Base-by-base conservation (phyloP, 2,888 invertebrate species). In the Teinopalpus imperialis region DNA sequence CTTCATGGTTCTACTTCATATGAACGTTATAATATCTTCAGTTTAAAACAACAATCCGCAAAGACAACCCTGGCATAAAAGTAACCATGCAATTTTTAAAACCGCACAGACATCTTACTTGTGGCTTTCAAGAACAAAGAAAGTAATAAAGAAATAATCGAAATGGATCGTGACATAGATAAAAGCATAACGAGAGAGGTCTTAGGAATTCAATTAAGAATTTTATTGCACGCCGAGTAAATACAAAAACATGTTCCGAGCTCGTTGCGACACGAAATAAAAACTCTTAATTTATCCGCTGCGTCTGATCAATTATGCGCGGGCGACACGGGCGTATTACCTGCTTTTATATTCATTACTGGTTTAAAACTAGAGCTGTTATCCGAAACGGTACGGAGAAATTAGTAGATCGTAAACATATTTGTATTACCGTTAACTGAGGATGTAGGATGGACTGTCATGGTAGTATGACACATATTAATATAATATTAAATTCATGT, bases 211-310 rank as follows among this genome's bases (percentile, higher is more conserved):
- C 57, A 59, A 67, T 66, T 61, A 67, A 53, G 54, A 53, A 60
- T 65, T 67, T 70, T 69, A 72, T 67, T 65, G 58, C 59, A 56
- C 51, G 46, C 49, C 53, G 54, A 53, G 57, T 57, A 59, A 63
- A 60, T 53, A 61, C 59, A 61, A 66, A 60, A 66, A 67, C 67
- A 61, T 57, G 66, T 63, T 59, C 52, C 43, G 52, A 50, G 51
- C 59, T 57, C 60, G 56, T 56, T 50, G 57, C 46, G 51, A 56
- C 56, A 57, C 40, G 44, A 48, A 58, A 63, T 66, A 66, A 69
- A 64, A 65, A 60, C 56, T 51, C 51, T 58, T 54, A 60, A 61
- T 66, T 64, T 63, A 70, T 63, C 57, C 57, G 54, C 51, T 53
- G 56, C 53, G 63, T 61, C 59, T 55, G 58, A 63, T 61, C 64